Evolutionary conservation across 2,797 vertebrate genomes (phyloP), one percentile per base, ranked within the genome.

Genomic region (Eulemur mongoz): DNA sequence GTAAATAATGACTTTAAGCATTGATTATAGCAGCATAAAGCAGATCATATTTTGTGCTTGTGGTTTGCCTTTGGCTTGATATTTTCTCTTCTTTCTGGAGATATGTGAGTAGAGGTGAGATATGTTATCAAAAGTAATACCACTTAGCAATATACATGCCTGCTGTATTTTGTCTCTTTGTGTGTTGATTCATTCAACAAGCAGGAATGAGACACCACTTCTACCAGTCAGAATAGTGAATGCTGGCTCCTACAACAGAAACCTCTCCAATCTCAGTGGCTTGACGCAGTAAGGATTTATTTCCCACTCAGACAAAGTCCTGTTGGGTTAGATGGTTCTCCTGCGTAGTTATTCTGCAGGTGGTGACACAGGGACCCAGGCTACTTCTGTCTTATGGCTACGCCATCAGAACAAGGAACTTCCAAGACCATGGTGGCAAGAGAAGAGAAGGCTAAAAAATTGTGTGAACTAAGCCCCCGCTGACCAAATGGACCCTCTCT

Each of bases 1-100:
- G 20, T 72, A 95, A 73, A 81, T 83, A 43, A 91, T 63, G 43
- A 82, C 69, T 76, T 50, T 78, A 54, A 40, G 63, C 23, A 32
- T 38, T 69, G 22, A 40, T 18, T 57, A 32, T 7, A 52, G 25
- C 30, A 72, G 73, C 18, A 30, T 78, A 70, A 83, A 94, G 11
- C 23, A 50, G 10, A 89, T 94, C 35, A 23, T 72, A 43, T 59
- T 91, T 84, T 83, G 25, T 63, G 84, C 32, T 86, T 65, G 63
- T 27, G 59, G 23, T 75, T 61, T 67, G 50, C 27, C 10, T 90
- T 61, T 75, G 35, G 45, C 15, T 10, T 75, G 27, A 22, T 57
- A 80, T 89, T 82, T 83, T 54, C 25, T 93, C 9, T n/a, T 91
- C n/a, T 93, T 88, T 63, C 27, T 92, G 22, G 67, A 89, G 45